A percentile compares a stretch with the other conserved stretches of the same genome.
Conservation (phyloP, 2,888 invertebrate species). For the Stenodema calcarata region DNA sequence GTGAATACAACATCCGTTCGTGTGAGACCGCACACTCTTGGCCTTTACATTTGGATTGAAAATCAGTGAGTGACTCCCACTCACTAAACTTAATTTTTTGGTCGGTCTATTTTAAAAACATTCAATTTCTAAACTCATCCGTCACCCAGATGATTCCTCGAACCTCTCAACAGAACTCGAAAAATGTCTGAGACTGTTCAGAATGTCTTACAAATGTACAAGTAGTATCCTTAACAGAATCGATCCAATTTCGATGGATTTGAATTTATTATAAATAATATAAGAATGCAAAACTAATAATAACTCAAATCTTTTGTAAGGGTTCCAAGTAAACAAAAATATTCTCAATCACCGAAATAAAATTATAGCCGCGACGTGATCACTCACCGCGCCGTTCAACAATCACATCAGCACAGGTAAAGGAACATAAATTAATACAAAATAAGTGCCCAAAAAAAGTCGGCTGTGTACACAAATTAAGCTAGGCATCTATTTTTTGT, state of each 20-base stretch:
- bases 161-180: not conserved
- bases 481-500: not conserved
- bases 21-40: too few species aligned
- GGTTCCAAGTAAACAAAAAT: not conserved
- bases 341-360: not conserved
- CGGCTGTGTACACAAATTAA: conserved; percentile 2
- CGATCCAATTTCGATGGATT: not conserved
- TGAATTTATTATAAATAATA: not conserved
- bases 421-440: not conserved
- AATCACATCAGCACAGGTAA: not conserved
- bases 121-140: not conserved
- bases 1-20: too few species aligned
- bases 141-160: not conserved
- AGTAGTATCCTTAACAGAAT: not conserved
- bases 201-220: not conserved
- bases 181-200: not conserved
- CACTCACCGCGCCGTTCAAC: not conserved
- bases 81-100: too few species aligned
- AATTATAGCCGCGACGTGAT: not conserved
- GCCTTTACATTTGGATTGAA: too few species aligned
- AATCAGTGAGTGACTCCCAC: too few species aligned
- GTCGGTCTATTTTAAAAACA: too few species aligned
- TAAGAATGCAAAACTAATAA: not conserved
- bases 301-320: not conserved
- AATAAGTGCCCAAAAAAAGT: not conserved